These are phyloP conservation scores for Aleiodes sp. DNA, from an alignment of 1,140 invertebrate genomes.

Conservation along the genomic window DNA sequence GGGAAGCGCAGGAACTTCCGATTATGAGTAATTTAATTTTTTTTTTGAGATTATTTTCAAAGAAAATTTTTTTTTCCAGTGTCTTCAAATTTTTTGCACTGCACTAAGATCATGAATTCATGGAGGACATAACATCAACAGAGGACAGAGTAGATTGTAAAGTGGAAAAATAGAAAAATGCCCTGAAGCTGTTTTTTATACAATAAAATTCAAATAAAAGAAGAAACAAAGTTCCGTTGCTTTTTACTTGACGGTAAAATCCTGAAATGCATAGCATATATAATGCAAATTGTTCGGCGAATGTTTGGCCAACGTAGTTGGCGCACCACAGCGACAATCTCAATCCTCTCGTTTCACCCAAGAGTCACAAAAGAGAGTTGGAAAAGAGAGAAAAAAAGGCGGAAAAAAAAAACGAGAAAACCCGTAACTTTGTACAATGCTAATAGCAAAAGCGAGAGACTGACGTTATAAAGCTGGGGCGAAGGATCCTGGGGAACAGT, in stretches of 20 bases:
- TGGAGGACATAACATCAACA: no score
- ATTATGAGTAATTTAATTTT: no score
- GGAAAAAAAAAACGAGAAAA: background rate
- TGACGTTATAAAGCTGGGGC: constrained; percentile 29
- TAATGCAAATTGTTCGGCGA: constrained; percentile 29
- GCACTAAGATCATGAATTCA: no score
- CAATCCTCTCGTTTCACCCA: background rate
- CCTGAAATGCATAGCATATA: constrained; percentile 29
- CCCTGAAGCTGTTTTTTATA: no score
- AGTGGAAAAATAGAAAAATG: no score
- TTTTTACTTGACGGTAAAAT: constrained; percentile 13
- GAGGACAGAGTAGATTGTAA: no score
- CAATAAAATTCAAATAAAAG: no score
- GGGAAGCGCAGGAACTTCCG: no score
- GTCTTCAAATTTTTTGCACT: no score
- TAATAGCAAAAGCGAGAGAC: constrained; percentile 17
- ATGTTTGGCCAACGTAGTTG: constrained; percentile 19
- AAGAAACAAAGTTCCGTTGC: background rate
- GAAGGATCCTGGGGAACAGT: constrained; percentile 20
- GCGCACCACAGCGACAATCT: constrained; percentile 27
- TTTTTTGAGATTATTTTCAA: no score
- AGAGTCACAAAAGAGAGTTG: background rate
- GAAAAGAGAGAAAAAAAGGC: background rate
- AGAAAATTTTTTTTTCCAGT: no score
- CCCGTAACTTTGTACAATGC: constrained; percentile 29